A percentile compares a stretch with the other conserved stretches of the same genome.
Conservation (phyloP, 2,888 invertebrate species). For the Tillus elongatus region DNA sequence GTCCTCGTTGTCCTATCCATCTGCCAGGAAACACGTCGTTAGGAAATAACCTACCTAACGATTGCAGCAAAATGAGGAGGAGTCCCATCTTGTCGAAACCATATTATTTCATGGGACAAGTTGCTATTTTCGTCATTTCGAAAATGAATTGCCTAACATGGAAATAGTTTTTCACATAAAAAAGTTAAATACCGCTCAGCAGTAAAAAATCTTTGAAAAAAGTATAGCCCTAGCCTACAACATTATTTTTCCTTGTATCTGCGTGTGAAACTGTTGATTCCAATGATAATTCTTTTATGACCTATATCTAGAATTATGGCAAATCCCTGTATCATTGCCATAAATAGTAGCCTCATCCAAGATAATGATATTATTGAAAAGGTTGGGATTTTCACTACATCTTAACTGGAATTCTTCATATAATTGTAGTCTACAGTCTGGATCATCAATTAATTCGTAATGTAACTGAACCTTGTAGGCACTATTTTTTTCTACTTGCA, state of each 20-base stretch:
- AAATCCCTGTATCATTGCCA: not conserved
- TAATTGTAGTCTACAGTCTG: not conserved
- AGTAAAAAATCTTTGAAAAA: not conserved
- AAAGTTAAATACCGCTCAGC: constrained; percentile 1
- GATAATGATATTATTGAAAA: not conserved
- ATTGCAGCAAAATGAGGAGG: not conserved
- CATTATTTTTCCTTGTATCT: no score
- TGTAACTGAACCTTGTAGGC: not conserved
- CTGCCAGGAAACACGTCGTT: constrained; percentile 4
- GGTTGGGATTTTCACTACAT: constrained; percentile 3
- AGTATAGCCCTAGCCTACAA: not conserved
- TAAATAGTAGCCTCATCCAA: constrained; percentile 1
- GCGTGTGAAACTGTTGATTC: not conserved
- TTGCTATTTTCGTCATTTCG: not conserved
- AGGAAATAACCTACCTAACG: constrained; percentile 1
- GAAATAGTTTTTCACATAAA: constrained; percentile 1
- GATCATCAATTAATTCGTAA: constrained; percentile 1
- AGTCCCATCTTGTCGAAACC: not conserved
- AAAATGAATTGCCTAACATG: not conserved
- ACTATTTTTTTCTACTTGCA: not conserved
- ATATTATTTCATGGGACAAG: not conserved
- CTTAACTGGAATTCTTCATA: constrained; percentile 1
- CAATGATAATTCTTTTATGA: not conserved
- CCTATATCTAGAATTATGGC: no score
- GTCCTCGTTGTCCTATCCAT: constrained; percentile 1